These are phyloP conservation scores for Nasonia longicornis DNA, from an alignment of 1,140 invertebrate species.

Conservation along the genomic window DNA sequence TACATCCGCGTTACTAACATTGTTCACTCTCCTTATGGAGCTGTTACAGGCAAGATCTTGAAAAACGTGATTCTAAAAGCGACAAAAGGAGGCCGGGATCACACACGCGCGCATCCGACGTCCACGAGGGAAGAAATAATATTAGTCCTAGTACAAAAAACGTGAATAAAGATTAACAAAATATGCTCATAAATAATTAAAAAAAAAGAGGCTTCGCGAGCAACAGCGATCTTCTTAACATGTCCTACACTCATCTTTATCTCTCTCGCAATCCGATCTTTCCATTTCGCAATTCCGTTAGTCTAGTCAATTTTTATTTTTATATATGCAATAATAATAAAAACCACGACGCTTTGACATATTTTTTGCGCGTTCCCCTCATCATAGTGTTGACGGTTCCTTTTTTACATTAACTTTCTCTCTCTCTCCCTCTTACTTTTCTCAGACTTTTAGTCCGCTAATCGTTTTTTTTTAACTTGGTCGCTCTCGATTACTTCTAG, in stretches of 20 bases:
- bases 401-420: conserved; percentile 38
- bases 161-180: conserved; percentile 67
- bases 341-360: conserved; percentile 37
- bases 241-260: conserved; percentile 51
- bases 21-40: neutral
- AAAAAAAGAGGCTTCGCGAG: conserved; percentile 60
- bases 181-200: conserved; percentile 64
- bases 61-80: neutral
- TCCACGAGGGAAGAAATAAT: conserved; percentile 55
- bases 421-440: neutral
- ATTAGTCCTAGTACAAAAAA: conserved; percentile 57
- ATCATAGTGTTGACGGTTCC: conserved; percentile 38
- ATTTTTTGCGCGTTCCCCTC: neutral
- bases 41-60: neutral
- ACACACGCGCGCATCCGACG: conserved; percentile 47
- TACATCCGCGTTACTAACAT: neutral
- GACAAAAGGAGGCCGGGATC: neutral
- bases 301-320: conserved; percentile 43
- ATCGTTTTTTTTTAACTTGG: neutral
- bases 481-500: neutral
- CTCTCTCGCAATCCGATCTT: conserved; percentile 47
- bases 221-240: conserved; percentile 62
- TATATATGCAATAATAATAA: conserved; percentile 1
- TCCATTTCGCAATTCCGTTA: conserved; percentile 48
- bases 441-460: neutral